Percentiles rank a stretch among this genome's conserved stretches.
These are phyloP conservation scores for Hycleus phaleratus DNA, from an alignment of 1,140 invertebrate species.

Conservation along the genomic window DNA sequence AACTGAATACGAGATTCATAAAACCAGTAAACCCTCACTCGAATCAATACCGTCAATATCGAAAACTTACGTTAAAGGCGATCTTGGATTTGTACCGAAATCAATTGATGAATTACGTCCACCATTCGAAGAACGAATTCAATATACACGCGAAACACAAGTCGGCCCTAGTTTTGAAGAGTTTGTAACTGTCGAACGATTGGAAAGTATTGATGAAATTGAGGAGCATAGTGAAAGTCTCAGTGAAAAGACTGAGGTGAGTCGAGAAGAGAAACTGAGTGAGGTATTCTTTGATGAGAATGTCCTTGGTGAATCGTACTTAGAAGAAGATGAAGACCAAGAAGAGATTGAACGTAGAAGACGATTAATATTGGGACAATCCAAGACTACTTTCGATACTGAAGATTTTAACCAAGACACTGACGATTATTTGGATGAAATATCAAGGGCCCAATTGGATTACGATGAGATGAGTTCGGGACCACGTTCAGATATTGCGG, in stretches of 20 bases:
- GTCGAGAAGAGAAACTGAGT: conserved; percentile 19
- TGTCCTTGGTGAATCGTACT: conserved; percentile 30
- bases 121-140: background rate
- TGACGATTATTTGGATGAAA: too few relatives aligned
- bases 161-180: conserved; percentile 32
- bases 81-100: conserved; percentile 37
- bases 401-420: too few relatives aligned
- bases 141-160: conserved; percentile 16
- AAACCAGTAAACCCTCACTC: conserved; percentile 25
- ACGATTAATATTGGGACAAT: too few relatives aligned
- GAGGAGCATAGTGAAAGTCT: conserved; percentile 6
- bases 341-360: background rate
- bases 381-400: too few relatives aligned
- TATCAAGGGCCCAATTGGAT: too few relatives aligned
- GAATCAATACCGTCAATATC: conserved; percentile 27
- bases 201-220: background rate
- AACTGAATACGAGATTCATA: conserved; percentile 48
- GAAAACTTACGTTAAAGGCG: conserved; percentile 31
- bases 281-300: conserved; percentile 33
- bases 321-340: conserved; percentile 7
- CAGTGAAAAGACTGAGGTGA: conserved; percentile 3
- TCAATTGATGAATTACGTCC: conserved; percentile 22
- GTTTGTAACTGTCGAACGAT: conserved; percentile 13
- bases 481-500: too few relatives aligned
- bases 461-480: too few relatives aligned